Conservation (phyloP, 92 coral and sea anemone genomes). For the Actinernus sp. region DNA sequence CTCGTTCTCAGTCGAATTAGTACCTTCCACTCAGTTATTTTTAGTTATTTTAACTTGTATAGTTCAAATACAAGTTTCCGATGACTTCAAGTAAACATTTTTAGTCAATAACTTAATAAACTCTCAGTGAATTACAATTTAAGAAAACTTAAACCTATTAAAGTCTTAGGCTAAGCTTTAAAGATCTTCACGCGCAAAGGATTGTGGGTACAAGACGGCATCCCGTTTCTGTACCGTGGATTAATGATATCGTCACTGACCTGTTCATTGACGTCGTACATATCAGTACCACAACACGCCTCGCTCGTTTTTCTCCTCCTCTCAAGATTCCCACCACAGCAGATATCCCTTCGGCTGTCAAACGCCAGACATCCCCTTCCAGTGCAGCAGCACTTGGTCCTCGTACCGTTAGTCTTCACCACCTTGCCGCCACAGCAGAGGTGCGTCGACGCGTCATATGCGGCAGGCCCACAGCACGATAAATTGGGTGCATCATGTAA, state of each 20-base stretch:
- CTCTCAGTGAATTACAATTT: too few species aligned
- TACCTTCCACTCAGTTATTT: too few species aligned
- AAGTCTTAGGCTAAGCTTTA: too few species aligned
- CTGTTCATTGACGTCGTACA: constrained; percentile 37
- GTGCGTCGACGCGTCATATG: constrained; percentile 5
- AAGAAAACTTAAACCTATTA: too few species aligned
- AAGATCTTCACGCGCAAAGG: too few species aligned
- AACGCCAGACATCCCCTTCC: constrained; percentile 1
- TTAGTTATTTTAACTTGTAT: too few species aligned
- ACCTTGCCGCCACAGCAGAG: constrained; percentile 25
- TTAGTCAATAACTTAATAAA: too few species aligned
- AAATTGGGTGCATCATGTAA: constrained; percentile 11
- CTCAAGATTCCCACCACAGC: constrained; percentile 16
- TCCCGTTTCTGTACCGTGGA: too few species aligned
- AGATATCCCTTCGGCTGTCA: constrained; percentile 2
- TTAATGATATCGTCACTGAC: background rate
- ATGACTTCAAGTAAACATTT: too few species aligned
- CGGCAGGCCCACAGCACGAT: constrained; percentile 16
- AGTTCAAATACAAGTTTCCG: too few species aligned
- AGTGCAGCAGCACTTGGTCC: constrained; percentile 24
- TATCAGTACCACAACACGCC: constrained; percentile 33
- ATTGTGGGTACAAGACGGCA: too few species aligned
- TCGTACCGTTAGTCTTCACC: background rate
- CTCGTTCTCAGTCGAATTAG: too few species aligned
- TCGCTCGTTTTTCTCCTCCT: background rate